Evolutionary conservation across 1,140 invertebrate species (phyloP).

Genomic region (Pentalonia nigronervosa): DNA sequence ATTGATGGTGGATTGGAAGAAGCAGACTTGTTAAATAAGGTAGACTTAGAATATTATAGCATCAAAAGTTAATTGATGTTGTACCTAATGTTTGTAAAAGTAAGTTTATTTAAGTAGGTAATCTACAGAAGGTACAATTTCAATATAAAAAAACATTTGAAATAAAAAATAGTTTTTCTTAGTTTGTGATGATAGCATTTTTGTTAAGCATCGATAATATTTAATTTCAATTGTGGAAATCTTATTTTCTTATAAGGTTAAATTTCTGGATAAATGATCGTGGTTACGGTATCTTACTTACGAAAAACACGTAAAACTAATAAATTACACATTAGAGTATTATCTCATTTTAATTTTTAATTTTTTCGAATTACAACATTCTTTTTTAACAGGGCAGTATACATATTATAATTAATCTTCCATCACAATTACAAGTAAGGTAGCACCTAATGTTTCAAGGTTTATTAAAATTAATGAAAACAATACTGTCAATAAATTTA

Average conservation of each 20-base stretch:
- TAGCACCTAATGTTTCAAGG: too few species aligned
- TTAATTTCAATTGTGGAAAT: background rate
- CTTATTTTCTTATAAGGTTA: background rate
- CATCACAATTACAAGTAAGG: too few species aligned
- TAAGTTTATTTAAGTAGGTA: background rate
- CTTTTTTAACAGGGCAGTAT: too few species aligned
- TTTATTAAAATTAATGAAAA: background rate
- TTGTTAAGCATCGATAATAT: background rate
- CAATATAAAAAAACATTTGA: background rate
- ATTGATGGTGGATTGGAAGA: slow-evolving; percentile 44
- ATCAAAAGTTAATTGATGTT: background rate
- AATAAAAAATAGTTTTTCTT: background rate
- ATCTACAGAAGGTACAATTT: too few species aligned
- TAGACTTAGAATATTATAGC: background rate
- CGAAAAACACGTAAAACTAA: background rate
- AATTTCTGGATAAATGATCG: background rate
- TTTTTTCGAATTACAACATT: too few species aligned
- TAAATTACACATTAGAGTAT: background rate
- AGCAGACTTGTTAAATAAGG: slow-evolving; percentile 19
- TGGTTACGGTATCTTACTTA: background rate
- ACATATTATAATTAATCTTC: too few species aligned
- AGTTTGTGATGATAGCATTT: background rate
- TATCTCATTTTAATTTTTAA: background rate
- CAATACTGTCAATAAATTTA: background rate
- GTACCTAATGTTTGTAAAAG: background rate